Evolutionary conservation across 2,888 invertebrate species (phyloP).

Genomic region (Sinelater perroti): DNA sequence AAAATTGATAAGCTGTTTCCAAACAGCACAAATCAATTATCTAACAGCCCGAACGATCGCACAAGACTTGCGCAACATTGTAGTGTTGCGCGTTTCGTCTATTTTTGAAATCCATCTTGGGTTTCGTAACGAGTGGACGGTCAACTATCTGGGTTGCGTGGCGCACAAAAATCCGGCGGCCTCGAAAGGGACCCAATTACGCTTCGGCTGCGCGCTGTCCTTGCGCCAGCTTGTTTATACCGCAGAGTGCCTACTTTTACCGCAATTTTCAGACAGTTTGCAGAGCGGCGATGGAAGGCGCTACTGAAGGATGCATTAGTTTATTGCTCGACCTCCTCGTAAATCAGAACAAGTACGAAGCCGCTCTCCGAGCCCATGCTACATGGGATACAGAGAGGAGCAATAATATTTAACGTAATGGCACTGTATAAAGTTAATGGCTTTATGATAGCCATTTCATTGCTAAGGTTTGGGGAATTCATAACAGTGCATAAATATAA

Average conservation of each 20-base stretch:
- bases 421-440: slow-evolving; percentile 55
- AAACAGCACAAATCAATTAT: slow-evolving; percentile 12
- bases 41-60: too few species aligned
- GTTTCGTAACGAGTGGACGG: too few species aligned
- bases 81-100: too few species aligned
- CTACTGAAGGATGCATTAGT: slow-evolving; percentile 52
- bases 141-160: too few species aligned
- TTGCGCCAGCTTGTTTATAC: not conserved
- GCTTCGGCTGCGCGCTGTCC: too few species aligned
- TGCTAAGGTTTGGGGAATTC: slow-evolving; percentile 47
- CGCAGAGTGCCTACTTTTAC: not conserved
- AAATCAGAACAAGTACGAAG: slow-evolving; percentile 40
- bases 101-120: too few species aligned
- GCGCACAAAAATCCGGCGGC: too few species aligned
- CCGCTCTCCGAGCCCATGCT: slow-evolving; percentile 39
- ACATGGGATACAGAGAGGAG: slow-evolving; percentile 47
- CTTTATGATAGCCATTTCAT: slow-evolving; percentile 53
- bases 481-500: slow-evolving; percentile 44
- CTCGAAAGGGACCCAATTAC: too few species aligned
- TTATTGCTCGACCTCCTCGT: slow-evolving; percentile 47
- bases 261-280: not conserved
- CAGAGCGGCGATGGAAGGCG: slow-evolving; percentile 24
- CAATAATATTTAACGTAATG: slow-evolving; percentile 57
- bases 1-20: slow-evolving; percentile 7
- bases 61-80: too few species aligned